Conservation (phyloP, 2,888 invertebrate species). For the Meteorus cinctellus region DNA sequence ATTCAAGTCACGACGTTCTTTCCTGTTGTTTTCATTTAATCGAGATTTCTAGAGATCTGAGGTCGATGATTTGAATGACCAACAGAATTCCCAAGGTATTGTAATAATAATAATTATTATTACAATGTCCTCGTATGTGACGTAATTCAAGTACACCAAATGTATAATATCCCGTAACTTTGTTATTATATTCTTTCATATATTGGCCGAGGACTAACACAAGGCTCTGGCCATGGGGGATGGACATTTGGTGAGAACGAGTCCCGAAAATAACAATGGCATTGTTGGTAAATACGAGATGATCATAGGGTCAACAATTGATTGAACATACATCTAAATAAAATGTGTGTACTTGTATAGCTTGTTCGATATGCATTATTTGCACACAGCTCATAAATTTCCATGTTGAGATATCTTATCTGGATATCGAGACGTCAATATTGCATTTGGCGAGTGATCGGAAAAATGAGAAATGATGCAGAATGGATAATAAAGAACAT, state of each 20-base stretch:
- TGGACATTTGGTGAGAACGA: not conserved
- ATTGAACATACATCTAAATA: no score
- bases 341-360: no score
- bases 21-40: not conserved
- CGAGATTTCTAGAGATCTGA: not conserved
- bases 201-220: conserved; percentile 26
- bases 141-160: not conserved
- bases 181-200: not conserved
- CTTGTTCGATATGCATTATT: no score
- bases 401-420: no score
- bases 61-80: not conserved
- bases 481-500: no score
- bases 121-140: not conserved
- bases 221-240: not conserved
- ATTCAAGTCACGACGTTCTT: not conserved
- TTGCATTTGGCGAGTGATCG: no score
- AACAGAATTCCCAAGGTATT: not conserved
- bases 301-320: conserved; percentile 3
- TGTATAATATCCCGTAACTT: not conserved
- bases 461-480: no score
- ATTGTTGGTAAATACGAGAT: not conserved
- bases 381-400: no score
- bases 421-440: no score
- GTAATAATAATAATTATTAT: not conserved
- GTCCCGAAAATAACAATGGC: not conserved